Evolutionary conservation across 2,113 vertebrate genomes (phyloP), one percentile per base, ranked within the genome.

Genomic region (Oreochromis tanganicae): DNA sequence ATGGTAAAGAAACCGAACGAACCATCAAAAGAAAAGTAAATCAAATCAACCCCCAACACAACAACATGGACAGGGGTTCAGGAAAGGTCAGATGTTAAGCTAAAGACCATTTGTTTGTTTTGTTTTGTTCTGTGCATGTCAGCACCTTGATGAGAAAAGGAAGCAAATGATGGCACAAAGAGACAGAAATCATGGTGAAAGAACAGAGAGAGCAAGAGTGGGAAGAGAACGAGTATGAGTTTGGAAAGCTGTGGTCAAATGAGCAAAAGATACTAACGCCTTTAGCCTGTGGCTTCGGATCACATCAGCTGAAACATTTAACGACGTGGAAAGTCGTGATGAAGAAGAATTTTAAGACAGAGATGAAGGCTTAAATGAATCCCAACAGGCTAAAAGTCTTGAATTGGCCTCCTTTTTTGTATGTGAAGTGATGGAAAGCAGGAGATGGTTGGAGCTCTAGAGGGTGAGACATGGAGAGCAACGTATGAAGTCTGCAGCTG

Each of bases 31-130:
- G 81, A 92, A 88, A 92, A 91, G 52, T 73, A 94, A 96, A 90
- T 88, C 59, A 96, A 95, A 93, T 87, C 80, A 93, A 93, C 89
- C 86, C 90, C 91, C 87, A 93, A 94, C 91, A 96, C 89, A 88
- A 93, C 91, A 90, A 94, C 92, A 94, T 95, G 93, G 91, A 93
- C 84, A 85, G 50, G 79, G 88, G 87, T 92, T 94, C 81, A 56
- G 89, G 92, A 91, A 43, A 91, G 93, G 91, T 93, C 87, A 91
- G 89, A 95, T 94, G 95, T 94, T 95, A 92, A 95, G 90, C 96
- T 97, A 97, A 97, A 97, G 97, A 97, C 97, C 97, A 97, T 97
- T 97, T 96, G 89, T 94, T 95, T 93, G 92, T 93, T 94, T 94
- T 93, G 96, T 96, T 97, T 97, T 96, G 95, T 96, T 97, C 95